Conservation (phyloP, 2,888 invertebrate species). For the Nemotelus pantherinus region DNA sequence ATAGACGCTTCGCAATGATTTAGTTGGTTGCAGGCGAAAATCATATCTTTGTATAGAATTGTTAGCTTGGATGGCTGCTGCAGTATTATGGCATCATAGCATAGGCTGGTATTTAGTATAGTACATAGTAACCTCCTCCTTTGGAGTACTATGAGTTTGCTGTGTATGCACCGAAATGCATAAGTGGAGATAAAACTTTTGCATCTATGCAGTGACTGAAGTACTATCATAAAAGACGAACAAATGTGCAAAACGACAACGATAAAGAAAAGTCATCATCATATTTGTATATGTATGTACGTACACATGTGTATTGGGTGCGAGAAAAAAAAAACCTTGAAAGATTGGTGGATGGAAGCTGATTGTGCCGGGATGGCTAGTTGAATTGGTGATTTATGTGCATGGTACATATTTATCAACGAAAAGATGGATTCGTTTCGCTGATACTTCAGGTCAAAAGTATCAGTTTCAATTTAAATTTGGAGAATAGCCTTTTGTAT, state of each 20-base stretch:
- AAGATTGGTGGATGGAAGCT: not conserved
- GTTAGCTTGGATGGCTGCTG: not conserved
- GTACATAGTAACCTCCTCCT: too few species aligned
- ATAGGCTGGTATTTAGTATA: too few species aligned
- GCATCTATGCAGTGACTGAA: not conserved
- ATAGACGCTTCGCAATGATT: conserved; percentile 37
- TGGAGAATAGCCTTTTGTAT: too few species aligned
- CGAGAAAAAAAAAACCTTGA: not conserved
- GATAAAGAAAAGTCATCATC: conserved; percentile 39
- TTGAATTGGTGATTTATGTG: conserved; percentile 22
- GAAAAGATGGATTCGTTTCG: not conserved
- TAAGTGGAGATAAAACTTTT: not conserved
- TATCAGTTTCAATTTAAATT: not conserved
- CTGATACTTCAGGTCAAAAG: conserved; percentile 4
- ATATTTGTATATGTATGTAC: conserved; percentile 12
- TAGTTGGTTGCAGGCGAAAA: conserved; percentile 45
- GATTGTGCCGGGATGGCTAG: not conserved
- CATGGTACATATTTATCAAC: conserved; percentile 12
- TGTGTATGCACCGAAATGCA: not conserved
- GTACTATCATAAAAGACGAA: not conserved
- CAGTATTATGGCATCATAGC: too few species aligned
- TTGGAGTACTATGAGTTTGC: not conserved
- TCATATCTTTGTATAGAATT: conserved; percentile 29
- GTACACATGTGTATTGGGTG: not conserved
- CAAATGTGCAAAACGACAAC: conserved; percentile 22